Base-by-base conservation (phyloP, 2,888 invertebrate species). In the Drosophila peninsularis region DNA sequence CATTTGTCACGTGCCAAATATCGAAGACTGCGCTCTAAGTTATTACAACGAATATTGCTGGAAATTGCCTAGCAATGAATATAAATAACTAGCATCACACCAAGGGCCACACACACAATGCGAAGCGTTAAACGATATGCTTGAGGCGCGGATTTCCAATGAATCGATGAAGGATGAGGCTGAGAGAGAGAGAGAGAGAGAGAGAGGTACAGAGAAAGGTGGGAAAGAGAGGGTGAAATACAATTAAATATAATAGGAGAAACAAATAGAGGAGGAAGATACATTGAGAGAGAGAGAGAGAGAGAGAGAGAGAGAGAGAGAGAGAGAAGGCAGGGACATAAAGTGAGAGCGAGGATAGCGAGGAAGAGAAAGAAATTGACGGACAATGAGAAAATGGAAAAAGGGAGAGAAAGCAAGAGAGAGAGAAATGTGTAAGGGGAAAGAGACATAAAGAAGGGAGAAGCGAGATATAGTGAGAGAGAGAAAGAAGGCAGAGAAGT, bases 1-100 rank as follows among this genome's bases (percentile, higher is more conserved):
- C 55, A 72, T 70, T 70, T 56, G 56, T 72, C 73, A 72, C 44
- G 41, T 27, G 45, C 45, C 30, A 52, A 41, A 62, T 36, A 61
- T 56, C 30, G 41, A 32, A 39, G 45, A 62, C 36, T 24, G 11
- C 52, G 36, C 45, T 41, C 41, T 36, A 39, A 67, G 37, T 41
- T 45, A 53, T 53, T 47, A 45, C 52, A 39, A 52, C 32, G 53
- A 34, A 68, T 58, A 68, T 68, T 42, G 52, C 36, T 52, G 14
- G 57, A 30, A 55, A 44, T 49, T 45, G 42, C 24, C 71, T 7
- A 0, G 4, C 66, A 56, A 73, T 57, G 24, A 37, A 72, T 34
- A 65, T 56, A 42, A 36, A 73, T 65, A 73, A 72, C 56, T 24
- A 36, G 41, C 37, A 30, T 10, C 49, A 14, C 41, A 34, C 39